Percentiles rank a stretch among this genome's conserved stretches.
These are phyloP conservation scores for Campoletis sonorensis DNA, from an alignment of 1,140 invertebrate genomes.

Conservation along the genomic window DNA sequence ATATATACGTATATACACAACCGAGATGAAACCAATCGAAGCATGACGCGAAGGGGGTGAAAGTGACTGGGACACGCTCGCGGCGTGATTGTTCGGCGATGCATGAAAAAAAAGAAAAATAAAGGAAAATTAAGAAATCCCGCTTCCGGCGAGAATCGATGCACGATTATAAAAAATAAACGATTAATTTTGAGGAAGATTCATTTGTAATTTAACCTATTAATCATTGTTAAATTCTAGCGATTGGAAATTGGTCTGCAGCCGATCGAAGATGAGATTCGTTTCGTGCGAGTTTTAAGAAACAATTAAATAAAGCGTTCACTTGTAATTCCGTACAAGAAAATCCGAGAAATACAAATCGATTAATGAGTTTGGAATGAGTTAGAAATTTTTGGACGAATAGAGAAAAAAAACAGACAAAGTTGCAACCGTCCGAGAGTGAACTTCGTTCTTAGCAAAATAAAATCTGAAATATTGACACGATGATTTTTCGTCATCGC, in stretches of 20 bases:
- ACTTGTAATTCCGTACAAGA: not conserved
- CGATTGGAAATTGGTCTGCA: too few species aligned
- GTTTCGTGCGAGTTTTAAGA: not conserved
- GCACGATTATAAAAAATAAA: not conserved
- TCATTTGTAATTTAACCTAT: not conserved
- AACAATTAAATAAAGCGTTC: not conserved
- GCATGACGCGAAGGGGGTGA: constrained; percentile 31
- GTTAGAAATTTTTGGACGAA: not conserved
- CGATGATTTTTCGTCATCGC: too few species aligned
- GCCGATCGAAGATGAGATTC: not conserved
- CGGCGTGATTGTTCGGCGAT: constrained; percentile 26
- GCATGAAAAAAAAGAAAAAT: constrained; percentile 3
- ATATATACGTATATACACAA: not conserved
- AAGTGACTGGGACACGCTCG: constrained; percentile 39
- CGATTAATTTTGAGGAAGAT: not conserved
- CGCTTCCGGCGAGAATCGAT: constrained; percentile 26
- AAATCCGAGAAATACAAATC: not conserved
- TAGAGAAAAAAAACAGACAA: constrained; percentile 13
- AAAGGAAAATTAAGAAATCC: not conserved
- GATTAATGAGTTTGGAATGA: constrained; percentile 67
- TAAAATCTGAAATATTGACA: too few species aligned
- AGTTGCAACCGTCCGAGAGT: too few species aligned
- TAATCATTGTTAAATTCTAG: too few species aligned
- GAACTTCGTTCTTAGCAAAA: too few species aligned
- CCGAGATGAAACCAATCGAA: constrained; percentile 32